phyloP scores from a whole-genome alignment of 2,888 invertebrate genomes.

The Drosophila flavopinicola region DNA sequence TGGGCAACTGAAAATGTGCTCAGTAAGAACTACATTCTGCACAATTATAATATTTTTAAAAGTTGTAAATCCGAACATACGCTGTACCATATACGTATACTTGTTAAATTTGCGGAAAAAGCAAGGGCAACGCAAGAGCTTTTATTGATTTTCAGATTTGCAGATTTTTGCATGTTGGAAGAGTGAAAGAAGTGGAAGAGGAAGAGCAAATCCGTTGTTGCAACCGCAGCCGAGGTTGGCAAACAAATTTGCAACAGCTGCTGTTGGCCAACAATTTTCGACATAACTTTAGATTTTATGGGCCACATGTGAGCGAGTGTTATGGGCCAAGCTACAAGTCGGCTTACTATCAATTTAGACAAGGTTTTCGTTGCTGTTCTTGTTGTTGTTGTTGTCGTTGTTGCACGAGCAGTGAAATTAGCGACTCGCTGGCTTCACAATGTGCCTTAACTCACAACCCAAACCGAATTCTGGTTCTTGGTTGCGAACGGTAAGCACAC shows the following conservation, averaged over 20 bases:
- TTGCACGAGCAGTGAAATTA: constrained; percentile 56
- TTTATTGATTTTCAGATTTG: constrained; percentile 50
- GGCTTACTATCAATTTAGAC: constrained; percentile 69
- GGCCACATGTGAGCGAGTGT: constrained; percentile 64
- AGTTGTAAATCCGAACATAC: too few species aligned
- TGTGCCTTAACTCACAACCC: neutral
- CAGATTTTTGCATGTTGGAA: constrained; percentile 7
- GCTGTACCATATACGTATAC: too few species aligned
- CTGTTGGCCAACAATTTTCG: constrained; percentile 63
- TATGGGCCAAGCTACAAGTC: constrained; percentile 21
- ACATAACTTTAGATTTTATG: constrained; percentile 75
- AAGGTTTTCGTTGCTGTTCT: constrained; percentile 13
- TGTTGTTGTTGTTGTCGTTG: constrained; percentile 13
- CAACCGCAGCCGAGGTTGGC: constrained; percentile 37
- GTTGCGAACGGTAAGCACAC: constrained; percentile 29
- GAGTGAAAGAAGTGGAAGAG: constrained; percentile 31
- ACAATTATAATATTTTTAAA: too few species aligned
- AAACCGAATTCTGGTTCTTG: neutral
- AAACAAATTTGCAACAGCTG: constrained; percentile 73
- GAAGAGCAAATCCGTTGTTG: constrained; percentile 14
- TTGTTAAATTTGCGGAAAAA: neutral
- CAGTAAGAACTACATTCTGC: too few species aligned
- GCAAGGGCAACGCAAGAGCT: constrained; percentile 19
- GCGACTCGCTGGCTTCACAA: constrained; percentile 49
- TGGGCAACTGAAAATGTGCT: too few species aligned